Conservation (phyloP, 2,797 vertebrate species). For the Mustela erminea region DNA sequence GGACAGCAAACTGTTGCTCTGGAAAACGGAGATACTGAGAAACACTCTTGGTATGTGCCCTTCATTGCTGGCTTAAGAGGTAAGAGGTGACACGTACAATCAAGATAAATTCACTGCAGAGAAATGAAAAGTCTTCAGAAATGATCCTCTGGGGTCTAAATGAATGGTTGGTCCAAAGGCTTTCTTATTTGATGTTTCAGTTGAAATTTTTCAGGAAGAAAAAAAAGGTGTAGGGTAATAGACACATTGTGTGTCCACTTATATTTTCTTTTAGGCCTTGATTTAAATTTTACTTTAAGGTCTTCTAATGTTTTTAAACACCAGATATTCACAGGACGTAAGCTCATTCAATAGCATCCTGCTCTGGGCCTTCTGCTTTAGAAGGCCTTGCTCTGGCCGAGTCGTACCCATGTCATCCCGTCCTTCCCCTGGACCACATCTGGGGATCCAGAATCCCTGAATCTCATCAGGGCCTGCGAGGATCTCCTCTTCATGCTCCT, state of each 20-base stretch:
- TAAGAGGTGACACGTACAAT: neutral
- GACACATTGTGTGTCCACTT: neutral
- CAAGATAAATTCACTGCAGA: constrained; percentile 38
- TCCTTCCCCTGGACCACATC: neutral
- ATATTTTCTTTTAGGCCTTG: constrained; percentile 34
- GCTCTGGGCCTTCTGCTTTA: neutral
- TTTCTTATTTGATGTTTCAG: constrained; percentile 16
- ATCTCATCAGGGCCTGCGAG: neutral
- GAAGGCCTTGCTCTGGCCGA: neutral
- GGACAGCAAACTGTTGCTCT: neutral
- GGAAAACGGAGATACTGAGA: neutral
- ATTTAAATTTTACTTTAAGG: neutral
- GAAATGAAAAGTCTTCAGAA: neutral
- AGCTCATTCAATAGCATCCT: neutral
- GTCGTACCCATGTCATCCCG: no score
- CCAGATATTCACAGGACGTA: neutral
- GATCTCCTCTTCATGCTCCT: neutral
- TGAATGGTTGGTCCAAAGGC: neutral
- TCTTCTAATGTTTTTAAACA: constrained; percentile 20
- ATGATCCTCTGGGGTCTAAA: neutral
- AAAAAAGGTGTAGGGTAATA: neutral
- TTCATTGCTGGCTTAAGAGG: constrained; percentile 31
- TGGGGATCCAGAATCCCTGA: neutral
- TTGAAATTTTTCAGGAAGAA: neutral
- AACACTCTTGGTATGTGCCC: neutral